phyloP scores from a whole-genome alignment of 2,797 vertebrate species.

The Mormyrus hasselquistii region DNA sequence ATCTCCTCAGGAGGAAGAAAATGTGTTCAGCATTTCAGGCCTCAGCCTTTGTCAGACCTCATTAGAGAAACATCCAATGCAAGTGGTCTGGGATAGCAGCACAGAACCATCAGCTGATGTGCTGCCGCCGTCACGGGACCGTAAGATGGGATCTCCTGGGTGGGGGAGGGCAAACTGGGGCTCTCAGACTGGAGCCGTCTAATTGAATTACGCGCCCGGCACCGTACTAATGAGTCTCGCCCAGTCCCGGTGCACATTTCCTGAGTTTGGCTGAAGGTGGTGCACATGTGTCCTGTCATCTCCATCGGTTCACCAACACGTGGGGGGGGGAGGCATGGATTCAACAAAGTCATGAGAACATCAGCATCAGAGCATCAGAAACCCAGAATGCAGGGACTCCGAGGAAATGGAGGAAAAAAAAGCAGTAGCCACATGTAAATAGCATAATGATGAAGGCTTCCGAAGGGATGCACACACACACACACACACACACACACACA shows the following conservation, averaged over 20 bases:
- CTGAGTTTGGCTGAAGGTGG: background rate
- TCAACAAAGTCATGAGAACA: background rate
- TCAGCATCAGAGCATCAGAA: background rate
- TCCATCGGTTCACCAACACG: background rate
- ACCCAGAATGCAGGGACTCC: background rate
- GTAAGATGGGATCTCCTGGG: background rate
- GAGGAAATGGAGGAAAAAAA: background rate
- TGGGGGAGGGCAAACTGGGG: background rate
- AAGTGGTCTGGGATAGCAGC: conserved; percentile 24
- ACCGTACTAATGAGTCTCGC: background rate
- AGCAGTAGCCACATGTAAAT: conserved; percentile 40
- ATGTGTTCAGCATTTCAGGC: conserved; percentile 30
- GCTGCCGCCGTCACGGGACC: background rate
- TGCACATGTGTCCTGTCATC: background rate
- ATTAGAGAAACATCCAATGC: conserved; percentile 44
- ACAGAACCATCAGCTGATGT: background rate
- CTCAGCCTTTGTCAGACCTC: conserved; percentile 35
- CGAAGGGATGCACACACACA: conserved; percentile 30
- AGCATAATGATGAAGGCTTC: conserved; percentile 45
- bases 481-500: conserved; percentile 12
- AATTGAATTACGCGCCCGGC: background rate
- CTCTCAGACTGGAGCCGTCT: background rate
- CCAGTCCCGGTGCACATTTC: background rate
- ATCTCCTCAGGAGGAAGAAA: conserved; percentile 44
- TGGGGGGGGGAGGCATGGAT: background rate